Evolutionary conservation across 1,140 invertebrate genomes (phyloP).

Genomic region (Zaprionus africanus): DNA sequence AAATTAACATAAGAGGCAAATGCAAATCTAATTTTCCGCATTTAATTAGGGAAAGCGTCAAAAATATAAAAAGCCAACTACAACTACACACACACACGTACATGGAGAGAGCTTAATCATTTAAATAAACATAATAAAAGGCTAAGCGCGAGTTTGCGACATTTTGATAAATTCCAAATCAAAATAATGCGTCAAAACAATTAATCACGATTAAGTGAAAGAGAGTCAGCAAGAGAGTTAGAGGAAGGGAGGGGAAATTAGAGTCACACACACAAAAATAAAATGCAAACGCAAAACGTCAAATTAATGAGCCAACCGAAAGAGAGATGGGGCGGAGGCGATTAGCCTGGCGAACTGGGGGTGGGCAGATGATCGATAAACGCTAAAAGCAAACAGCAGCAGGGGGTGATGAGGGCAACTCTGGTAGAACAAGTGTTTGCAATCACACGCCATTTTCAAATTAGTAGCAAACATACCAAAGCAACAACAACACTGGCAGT

Average conservation of each 20-base stretch:
- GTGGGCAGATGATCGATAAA: constrained; percentile 70
- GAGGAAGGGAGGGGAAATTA: constrained; percentile 8
- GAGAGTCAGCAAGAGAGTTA: background rate
- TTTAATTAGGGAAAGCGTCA: constrained; percentile 26
- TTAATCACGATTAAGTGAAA: constrained; percentile 79
- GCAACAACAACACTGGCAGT: background rate
- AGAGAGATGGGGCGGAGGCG: constrained; percentile 31
- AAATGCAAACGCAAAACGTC: constrained; percentile 40
- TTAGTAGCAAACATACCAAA: constrained; percentile 48
- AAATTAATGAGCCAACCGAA: constrained; percentile 37
- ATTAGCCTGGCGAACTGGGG: constrained; percentile 35
- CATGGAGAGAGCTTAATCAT: constrained; percentile 64
- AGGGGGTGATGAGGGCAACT: constrained; percentile 23
- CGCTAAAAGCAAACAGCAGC: constrained; percentile 53
- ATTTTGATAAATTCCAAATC: constrained; percentile 82
- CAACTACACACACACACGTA: constrained; percentile 24
- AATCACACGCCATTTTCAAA: constrained; percentile 78
- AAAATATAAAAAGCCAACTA: constrained; percentile 20
- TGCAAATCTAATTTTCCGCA: constrained; percentile 35
- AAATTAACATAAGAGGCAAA: constrained; percentile 57
- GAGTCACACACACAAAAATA: constrained; percentile 24
- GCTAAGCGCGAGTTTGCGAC: constrained; percentile 73
- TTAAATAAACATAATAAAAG: constrained; percentile 80
- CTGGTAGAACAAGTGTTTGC: constrained; percentile 64
- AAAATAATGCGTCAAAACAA: constrained; percentile 80